Conservation (phyloP, 2,888 invertebrate species). For the Drosophila austrosaltans region DNA sequence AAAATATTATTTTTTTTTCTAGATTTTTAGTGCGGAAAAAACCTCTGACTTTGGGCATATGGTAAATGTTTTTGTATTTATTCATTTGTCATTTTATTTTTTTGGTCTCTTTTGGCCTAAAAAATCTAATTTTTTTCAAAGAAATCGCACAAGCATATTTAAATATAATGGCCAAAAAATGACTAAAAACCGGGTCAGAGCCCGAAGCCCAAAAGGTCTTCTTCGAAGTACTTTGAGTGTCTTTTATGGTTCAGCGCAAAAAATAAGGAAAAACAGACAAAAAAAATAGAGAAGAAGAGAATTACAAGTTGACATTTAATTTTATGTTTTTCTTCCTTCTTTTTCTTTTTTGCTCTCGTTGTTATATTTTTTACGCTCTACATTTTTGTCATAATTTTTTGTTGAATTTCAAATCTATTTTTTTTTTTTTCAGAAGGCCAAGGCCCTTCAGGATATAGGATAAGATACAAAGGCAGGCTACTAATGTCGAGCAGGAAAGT, state of each 20-base stretch:
- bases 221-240: slow-evolving; percentile 55
- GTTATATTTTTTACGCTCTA: slow-evolving; percentile 81
- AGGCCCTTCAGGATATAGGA: slow-evolving; percentile 12
- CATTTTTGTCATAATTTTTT: slow-evolving; percentile 54
- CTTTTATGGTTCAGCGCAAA: slow-evolving; percentile 62
- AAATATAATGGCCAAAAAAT: slow-evolving; percentile 51
- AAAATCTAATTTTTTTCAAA: slow-evolving; percentile 76
- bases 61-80: not conserved
- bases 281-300: slow-evolving; percentile 16
- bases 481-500: slow-evolving; percentile 69
- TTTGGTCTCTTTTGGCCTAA: slow-evolving; percentile 58
- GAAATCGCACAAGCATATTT: slow-evolving; percentile 60
- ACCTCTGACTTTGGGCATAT: not conserved
- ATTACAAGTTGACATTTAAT: slow-evolving; percentile 60
- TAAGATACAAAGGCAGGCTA: slow-evolving; percentile 50
- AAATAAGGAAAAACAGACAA: not conserved
- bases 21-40: slow-evolving; percentile 13
- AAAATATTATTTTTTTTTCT: not conserved
- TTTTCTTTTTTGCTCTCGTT: slow-evolving; percentile 64
- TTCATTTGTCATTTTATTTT: not conserved
- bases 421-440: not conserved
- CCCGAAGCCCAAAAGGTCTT: slow-evolving; percentile 53
- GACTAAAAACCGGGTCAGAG: slow-evolving; percentile 70
- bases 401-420: slow-evolving; percentile 14
- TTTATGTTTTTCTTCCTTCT: slow-evolving; percentile 54